Percentiles rank a stretch among this genome's conserved stretches.
phyloP scores from a whole-genome alignment of 35 echinoderm and acorn worm genomes.

The Apostichopus californicus region DNA sequence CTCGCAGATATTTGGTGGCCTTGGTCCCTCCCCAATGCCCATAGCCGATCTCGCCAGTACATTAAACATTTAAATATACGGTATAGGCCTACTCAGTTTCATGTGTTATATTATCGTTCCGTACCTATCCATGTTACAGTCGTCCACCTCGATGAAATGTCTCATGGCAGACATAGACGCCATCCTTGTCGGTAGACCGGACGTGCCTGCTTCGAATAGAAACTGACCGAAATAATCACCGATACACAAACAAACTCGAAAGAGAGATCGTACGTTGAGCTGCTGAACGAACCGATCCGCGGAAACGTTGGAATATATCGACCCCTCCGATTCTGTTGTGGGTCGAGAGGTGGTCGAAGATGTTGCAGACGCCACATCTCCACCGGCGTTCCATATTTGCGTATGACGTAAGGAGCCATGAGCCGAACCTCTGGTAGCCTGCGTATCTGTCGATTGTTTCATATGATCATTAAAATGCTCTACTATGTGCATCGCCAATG shows the following conservation, averaged over 20 bases:
- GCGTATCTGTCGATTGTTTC: background rate
- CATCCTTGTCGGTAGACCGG: constrained; percentile 63
- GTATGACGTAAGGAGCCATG: background rate
- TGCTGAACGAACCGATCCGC: constrained; percentile 16
- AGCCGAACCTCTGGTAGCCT: background rate
- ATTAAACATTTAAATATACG: too few relatives aligned
- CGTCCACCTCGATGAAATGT: constrained; percentile 60
- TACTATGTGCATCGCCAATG: constrained; percentile 24
- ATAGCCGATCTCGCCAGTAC: too few relatives aligned
- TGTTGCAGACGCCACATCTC: background rate
- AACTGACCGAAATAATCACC: constrained; percentile 78
- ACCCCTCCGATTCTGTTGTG: constrained; percentile 7
- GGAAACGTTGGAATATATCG: background rate
- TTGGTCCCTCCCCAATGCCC: too few relatives aligned
- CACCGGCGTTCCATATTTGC: background rate
- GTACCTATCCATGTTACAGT: constrained; percentile 55
- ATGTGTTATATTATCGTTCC: background rate
- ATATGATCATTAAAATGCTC: constrained; percentile 32
- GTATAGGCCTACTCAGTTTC: too few relatives aligned
- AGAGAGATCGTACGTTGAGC: constrained; percentile 6
- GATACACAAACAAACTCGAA: constrained; percentile 65
- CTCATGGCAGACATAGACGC: constrained; percentile 78
- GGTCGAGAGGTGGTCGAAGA: background rate
- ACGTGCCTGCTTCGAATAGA: constrained; percentile 69
- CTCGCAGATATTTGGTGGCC: too few relatives aligned